These are phyloP conservation scores for Alaudala cheleensis DNA, from an alignment of 2,113 vertebrate genomes.

Conservation along the genomic window DNA sequence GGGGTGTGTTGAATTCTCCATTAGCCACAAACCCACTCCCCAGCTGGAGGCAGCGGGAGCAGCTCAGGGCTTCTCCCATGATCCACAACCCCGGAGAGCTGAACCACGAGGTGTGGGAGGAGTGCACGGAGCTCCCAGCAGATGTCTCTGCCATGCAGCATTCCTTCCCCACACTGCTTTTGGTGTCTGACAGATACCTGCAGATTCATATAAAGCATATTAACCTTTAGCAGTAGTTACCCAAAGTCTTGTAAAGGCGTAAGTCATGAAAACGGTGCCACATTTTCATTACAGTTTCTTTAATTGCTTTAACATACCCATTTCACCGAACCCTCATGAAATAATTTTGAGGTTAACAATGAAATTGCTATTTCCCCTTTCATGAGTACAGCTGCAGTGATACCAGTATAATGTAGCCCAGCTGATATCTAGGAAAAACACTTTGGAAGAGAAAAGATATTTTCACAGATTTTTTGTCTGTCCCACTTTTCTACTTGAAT, in stretches of 20 bases:
- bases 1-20: neutral
- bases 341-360: constrained; percentile 38
- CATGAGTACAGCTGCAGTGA: neutral
- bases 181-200: neutral
- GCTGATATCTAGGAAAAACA: neutral
- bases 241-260: constrained; percentile 24
- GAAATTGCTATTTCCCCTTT: constrained; percentile 6
- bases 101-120: rapidly evolving
- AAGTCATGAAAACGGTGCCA: constrained; percentile 4
- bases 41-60: neutral
- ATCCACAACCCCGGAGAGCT: rapidly evolving
- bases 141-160: constrained; percentile 49
- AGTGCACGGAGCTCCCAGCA: constrained; percentile 36
- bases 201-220: constrained; percentile 16
- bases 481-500: neutral
- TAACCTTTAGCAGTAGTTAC: constrained; percentile 41
- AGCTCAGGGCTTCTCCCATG: rapidly evolving
- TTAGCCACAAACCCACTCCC: neutral
- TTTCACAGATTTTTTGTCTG: neutral
- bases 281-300: constrained; percentile 43
- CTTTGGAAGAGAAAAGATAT: neutral
- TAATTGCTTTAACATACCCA: constrained; percentile 35
- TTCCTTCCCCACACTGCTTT: neutral
- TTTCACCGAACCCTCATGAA: constrained; percentile 10
- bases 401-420: neutral